Evolutionary conservation across 2,113 vertebrate genomes (phyloP).

Genomic region (Vulpes ferrilata): DNA sequence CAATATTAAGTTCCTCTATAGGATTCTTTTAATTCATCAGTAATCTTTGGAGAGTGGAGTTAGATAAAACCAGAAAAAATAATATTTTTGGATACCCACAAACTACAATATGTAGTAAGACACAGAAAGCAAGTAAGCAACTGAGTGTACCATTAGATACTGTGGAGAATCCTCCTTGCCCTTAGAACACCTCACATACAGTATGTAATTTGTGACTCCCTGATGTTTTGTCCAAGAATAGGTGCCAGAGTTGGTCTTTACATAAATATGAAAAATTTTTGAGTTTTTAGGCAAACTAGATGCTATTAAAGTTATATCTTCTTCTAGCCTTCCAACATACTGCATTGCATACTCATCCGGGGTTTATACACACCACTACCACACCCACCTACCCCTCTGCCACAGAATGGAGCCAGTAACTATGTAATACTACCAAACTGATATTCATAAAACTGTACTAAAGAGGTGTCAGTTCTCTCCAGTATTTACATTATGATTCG

Average conservation of each 20-base stretch:
- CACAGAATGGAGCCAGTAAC: not conserved
- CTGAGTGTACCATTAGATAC: not conserved
- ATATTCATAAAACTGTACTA: not conserved
- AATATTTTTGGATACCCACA: not conserved
- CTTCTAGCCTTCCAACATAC: not conserved
- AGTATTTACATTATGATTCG: not conserved
- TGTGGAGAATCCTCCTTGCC: not conserved
- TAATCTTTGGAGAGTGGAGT: not conserved
- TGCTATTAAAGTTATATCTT: not conserved
- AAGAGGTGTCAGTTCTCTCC: not conserved
- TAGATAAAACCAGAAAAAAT: slow-evolving; percentile 14
- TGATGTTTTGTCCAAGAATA: not conserved
- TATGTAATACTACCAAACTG: not conserved
- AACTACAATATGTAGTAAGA: not conserved
- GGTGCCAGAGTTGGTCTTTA: not conserved
- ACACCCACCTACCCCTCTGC: no score
- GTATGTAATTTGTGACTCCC: not conserved
- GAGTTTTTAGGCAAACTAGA: not conserved
- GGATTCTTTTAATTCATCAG: not conserved
- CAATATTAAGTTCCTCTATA: not conserved
- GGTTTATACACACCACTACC: not conserved
- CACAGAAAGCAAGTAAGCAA: not conserved
- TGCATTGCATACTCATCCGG: not conserved
- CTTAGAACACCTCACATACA: not conserved
- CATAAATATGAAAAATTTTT: not conserved